A percentile compares a stretch with the other conserved stretches of the same genome.
Evolutionary conservation across 35 echinoderm and acorn worm genomes (phyloP).

Genomic region (Amphiura filiformis): DNA sequence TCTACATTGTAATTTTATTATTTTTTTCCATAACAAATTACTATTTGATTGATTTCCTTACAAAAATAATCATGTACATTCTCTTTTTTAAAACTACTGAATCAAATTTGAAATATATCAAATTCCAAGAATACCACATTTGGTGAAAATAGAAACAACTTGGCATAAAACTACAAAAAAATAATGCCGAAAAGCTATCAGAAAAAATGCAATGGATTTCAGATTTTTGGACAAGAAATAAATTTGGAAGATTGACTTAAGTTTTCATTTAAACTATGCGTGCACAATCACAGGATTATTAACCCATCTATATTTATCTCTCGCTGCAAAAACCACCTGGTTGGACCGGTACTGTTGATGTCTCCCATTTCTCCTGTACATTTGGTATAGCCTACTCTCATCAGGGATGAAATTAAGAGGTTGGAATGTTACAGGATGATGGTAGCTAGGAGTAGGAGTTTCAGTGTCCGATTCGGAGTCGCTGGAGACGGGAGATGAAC

Average conservation of each 20-base stretch:
- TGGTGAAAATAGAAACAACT: neutral
- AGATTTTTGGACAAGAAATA: neutral
- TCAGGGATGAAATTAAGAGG: neutral
- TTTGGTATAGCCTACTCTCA: neutral
- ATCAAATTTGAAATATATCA: neutral
- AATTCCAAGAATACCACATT: neutral
- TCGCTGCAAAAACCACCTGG: neutral
- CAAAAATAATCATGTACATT: neutral
- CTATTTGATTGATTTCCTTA: too few species aligned
- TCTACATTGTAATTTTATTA: neutral
- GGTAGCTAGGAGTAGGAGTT: neutral
- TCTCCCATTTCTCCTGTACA: neutral
- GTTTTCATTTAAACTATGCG: slow-evolving; percentile 43
- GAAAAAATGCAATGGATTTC: slow-evolving; percentile 1
- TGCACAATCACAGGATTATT: slow-evolving; percentile 21
- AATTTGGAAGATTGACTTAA: neutral
- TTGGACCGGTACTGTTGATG: neutral
- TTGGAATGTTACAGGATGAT: neutral
- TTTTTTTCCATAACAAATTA: neutral
- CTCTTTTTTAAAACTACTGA: neutral
- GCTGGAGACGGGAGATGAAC: slow-evolving; percentile 23
- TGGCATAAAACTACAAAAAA: neutral
- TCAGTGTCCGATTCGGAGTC: slow-evolving; percentile 18
- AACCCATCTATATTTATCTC: slow-evolving; percentile 54
- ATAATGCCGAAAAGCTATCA: neutral